A percentile compares a stretch with the other conserved stretches of the same genome.
phyloP scores from a whole-genome alignment of 23 tunicate species.

The Oikopleura vanhoeffeni region DNA sequence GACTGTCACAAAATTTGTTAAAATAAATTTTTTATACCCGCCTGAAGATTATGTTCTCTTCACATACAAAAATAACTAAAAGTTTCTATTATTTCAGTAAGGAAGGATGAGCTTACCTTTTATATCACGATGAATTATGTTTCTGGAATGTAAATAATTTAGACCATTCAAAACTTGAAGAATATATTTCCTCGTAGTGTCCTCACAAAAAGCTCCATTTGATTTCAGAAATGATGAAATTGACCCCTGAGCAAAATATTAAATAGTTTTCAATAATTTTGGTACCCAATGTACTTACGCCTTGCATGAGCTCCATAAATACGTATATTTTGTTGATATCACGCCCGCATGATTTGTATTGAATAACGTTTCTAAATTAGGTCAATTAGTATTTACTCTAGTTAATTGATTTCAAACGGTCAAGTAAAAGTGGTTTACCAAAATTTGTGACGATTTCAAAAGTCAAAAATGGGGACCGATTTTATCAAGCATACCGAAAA shows the following conservation, averaged over 20 bases:
- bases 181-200: conserved; percentile 33
- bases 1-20: not conserved
- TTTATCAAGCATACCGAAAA: too few relatives aligned
- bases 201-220: conserved; percentile 46
- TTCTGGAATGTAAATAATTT: conserved; percentile 30
- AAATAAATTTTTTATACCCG: not conserved
- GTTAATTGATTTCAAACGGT: too few relatives aligned
- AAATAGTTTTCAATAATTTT: not conserved
- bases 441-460: not conserved
- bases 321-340: not conserved
- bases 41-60: not conserved
- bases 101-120: not conserved
- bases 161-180: conserved; percentile 65
- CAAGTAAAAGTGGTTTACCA: not conserved
- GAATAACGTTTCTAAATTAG: not conserved
- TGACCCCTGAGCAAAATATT: conserved; percentile 25
- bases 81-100: too few relatives aligned
- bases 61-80: not conserved
- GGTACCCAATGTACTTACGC: too few relatives aligned
- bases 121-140: conserved; percentile 40
- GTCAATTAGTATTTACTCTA: too few relatives aligned
- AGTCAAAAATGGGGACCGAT: too few relatives aligned
- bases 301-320: conserved; percentile 8
- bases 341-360: not conserved
- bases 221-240: conserved; percentile 29